These are phyloP conservation scores for Chaetops frenatus DNA, from an alignment of 2,113 vertebrate genomes.

Conservation along the genomic window DNA sequence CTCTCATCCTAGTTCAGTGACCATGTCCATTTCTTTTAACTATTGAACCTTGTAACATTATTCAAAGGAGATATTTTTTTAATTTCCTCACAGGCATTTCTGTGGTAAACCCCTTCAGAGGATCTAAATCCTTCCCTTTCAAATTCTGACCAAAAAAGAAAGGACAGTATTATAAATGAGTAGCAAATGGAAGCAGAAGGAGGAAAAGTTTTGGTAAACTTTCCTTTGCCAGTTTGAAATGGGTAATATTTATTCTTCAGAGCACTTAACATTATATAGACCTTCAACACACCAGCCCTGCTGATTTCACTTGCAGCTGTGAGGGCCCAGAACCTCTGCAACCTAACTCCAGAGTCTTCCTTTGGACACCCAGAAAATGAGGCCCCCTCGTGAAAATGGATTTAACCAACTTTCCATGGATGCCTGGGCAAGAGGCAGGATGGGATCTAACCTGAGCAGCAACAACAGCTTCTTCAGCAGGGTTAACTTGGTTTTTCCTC, in stretches of 20 bases:
- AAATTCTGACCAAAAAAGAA: background rate
- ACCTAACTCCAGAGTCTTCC: background rate
- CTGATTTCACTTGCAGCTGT: conserved; percentile 3
- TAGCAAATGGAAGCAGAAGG: background rate
- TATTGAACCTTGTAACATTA: background rate
- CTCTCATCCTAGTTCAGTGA: background rate
- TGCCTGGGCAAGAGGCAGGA: background rate
- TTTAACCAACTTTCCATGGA: background rate
- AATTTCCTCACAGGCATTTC: background rate
- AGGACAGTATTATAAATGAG: background rate
- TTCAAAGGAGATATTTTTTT: background rate
- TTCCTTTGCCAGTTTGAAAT: background rate
- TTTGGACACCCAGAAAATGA: background rate
- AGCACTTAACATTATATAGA: background rate
- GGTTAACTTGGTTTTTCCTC: background rate
- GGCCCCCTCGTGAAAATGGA: background rate
- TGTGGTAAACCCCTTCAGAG: background rate
- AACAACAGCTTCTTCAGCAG: background rate
- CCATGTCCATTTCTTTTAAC: background rate
- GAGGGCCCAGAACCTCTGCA: background rate
- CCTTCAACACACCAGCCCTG: background rate
- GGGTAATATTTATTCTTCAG: background rate
- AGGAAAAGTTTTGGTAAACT: background rate
- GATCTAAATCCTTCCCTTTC: background rate
- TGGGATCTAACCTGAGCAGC: background rate